Evolutionary conservation across 2,888 invertebrate genomes (phyloP), one percentile per base, ranked within the genome.

Genomic region (Drosophila acutilabella): DNA sequence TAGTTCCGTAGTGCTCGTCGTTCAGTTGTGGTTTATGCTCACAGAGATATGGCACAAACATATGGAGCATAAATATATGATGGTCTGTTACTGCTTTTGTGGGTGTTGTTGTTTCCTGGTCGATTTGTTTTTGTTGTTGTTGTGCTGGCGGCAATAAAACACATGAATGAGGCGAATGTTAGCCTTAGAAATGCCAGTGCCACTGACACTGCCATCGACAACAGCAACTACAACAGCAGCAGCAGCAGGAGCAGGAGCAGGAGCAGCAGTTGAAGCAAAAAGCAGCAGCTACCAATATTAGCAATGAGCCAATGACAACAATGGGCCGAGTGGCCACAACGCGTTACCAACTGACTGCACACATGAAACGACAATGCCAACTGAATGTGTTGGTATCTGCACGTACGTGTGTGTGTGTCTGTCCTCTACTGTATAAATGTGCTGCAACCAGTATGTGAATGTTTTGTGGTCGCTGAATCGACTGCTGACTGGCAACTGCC

Each of bases 271-370:
- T 56, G 51, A 54, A 6, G 23, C 23, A 23, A 23, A 23, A 23
- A 73, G 64, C 65, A 70, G 52, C 68, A 74, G 83, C 87, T 64
- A 62, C 72, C 87, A 83, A 81, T 81, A 81, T 87, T 87, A 84
- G 87, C 87, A 86, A 83, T 86, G 87, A 74, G 69, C 83, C 80
- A 80, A 78, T 83, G 81, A 85, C 86, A 84, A 88, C 82, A 83
- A 85, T 78, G 79, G 80, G 40, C 71, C 67, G 68, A 79, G 59
- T 85, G 71, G 70, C 74, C 82, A 53, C 69, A 71, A 52, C 77
- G 67, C 75, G 61, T 60, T 74, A 68, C 80, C 75, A 80, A 87
- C 65, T 84, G 71, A 58, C 65, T 47, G 67, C 62, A 64, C 71
- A 75, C 47, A 69, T 61, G 57, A 57, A 58, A 65, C 66, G 61